phyloP scores from a whole-genome alignment of 2,113 vertebrate species.

The Podarcis muralis region DNA sequence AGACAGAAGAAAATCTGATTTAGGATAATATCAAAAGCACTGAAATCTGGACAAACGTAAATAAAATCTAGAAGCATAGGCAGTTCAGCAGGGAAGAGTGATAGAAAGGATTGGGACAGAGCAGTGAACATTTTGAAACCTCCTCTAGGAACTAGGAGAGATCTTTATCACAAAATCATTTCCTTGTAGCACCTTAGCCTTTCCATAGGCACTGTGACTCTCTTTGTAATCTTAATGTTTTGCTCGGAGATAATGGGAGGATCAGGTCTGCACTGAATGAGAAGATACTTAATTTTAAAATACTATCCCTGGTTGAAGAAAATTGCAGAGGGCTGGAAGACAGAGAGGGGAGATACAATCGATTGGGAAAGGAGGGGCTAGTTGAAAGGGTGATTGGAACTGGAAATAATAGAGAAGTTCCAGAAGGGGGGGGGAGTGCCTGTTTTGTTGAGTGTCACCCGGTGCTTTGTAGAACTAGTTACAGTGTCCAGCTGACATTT shows the following conservation, averaged over 20 bases:
- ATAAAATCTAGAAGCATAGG: slow-evolving; percentile 20
- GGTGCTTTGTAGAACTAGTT: slow-evolving; percentile 51
- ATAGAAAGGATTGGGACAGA: slow-evolving; percentile 22
- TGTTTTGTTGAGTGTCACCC: slow-evolving; percentile 41
- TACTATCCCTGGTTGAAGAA: slow-evolving; percentile 5
- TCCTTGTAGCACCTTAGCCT: slow-evolving; percentile 41
- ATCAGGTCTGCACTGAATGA: slow-evolving; percentile 20
- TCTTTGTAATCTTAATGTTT: slow-evolving; percentile 46
- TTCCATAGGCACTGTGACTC: slow-evolving; percentile 41
- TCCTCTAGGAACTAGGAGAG: background rate
- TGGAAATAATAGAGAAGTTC: background rate
- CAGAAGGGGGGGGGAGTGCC: background rate
- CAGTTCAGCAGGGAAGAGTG: slow-evolving; percentile 47
- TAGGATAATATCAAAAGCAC: slow-evolving; percentile 53
- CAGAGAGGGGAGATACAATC: background rate
- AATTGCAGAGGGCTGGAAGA: background rate
- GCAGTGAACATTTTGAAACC: background rate
- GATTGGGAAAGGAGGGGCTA: background rate
- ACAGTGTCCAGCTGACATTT: slow-evolving; percentile 36
- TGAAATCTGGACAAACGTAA: slow-evolving; percentile 45
- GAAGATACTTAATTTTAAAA: slow-evolving; percentile 17
- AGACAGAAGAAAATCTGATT: slow-evolving; percentile 58
- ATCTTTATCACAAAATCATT: slow-evolving; percentile 21
- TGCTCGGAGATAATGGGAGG: slow-evolving; percentile 31
- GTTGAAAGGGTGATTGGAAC: background rate